Evolutionary conservation across 35 echinoderm and acorn worm genomes (phyloP).

Genomic region (Stichopus chloronotus): DNA sequence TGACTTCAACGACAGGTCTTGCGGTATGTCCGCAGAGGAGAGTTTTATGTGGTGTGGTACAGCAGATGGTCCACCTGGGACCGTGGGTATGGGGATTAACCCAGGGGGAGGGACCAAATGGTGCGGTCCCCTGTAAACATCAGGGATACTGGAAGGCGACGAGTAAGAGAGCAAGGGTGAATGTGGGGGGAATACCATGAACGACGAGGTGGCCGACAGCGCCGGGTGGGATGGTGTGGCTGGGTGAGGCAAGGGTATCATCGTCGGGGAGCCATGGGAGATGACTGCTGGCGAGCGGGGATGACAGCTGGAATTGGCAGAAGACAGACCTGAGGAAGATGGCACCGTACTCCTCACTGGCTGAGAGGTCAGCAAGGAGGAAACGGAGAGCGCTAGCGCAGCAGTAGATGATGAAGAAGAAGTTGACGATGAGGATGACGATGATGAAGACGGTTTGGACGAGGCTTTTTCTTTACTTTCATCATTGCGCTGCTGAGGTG

Average conservation of each 20-base stretch:
- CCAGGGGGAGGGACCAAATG: constrained; percentile 63
- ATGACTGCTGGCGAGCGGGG: constrained; percentile 51
- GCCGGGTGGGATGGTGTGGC: constrained; percentile 66
- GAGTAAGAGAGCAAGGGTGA: constrained; percentile 69
- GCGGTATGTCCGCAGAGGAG: constrained; percentile 76
- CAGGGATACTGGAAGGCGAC: constrained; percentile 69
- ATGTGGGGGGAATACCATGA: constrained; percentile 84
- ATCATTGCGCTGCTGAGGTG: constrained; percentile 13
- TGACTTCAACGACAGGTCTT: constrained; percentile 86
- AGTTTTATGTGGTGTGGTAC: constrained; percentile 56
- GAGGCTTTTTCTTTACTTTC: constrained; percentile 31
- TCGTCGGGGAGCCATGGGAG: constrained; percentile 67
- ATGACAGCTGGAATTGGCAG: constrained; percentile 37
- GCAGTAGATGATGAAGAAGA: constrained; percentile 33
- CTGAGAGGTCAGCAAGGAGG: constrained; percentile 66
- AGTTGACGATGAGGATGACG: constrained; percentile 38
- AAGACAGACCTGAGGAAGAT: constrained; percentile 56
- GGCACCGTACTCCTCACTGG: constrained; percentile 53
- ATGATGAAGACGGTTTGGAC: constrained; percentile 34
- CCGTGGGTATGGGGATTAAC: constrained; percentile 61
- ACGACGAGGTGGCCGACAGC: constrained; percentile 61
- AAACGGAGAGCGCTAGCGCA: constrained; percentile 35
- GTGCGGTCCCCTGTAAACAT: constrained; percentile 71
- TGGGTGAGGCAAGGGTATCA: constrained; percentile 83
- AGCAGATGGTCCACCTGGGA: constrained; percentile 39